Conservation (phyloP, 2,113 vertebrate genomes). For the Nesoenas mayeri region DNA sequence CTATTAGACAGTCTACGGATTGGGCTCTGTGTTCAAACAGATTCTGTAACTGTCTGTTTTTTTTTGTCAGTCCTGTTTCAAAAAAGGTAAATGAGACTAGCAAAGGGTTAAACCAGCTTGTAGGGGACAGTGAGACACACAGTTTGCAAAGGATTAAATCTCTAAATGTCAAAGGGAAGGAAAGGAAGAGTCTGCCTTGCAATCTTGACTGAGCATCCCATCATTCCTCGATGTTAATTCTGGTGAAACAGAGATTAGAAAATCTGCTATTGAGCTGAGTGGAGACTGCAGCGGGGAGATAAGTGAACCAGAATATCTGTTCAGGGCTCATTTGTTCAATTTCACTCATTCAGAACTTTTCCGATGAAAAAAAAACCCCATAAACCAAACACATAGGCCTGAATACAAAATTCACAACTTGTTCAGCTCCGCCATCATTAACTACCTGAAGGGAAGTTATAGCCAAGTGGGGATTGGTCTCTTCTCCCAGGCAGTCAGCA, state of each 20-base stretch:
- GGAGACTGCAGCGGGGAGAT: slow-evolving; percentile 33
- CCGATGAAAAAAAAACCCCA: not conserved
- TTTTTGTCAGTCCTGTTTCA: not conserved
- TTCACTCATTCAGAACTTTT: slow-evolving; percentile 17
- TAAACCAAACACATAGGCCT: not conserved
- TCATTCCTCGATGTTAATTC: not conserved
- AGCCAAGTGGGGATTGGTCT: no score
- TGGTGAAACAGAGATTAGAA: slow-evolving; percentile 57
- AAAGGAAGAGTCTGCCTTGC: slow-evolving; percentile 13
- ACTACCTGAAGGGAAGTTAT: no score
- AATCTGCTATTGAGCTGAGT: not conserved
- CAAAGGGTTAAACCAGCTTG: not conserved
- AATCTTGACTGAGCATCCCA: not conserved
- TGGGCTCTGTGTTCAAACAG: not conserved
- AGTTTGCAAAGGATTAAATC: not conserved
- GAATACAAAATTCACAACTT: not conserved
- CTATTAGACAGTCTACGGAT: not conserved
- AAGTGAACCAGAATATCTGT: slow-evolving; percentile 41
- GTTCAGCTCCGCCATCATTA: not conserved
- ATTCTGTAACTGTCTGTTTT: not conserved
- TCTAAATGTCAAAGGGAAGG: not conserved
- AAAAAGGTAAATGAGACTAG: no score
- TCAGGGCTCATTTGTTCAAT: slow-evolving; percentile 34
- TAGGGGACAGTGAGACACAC: not conserved
- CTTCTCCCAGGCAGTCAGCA: no score